Base-by-base conservation (phyloP, 1,140 invertebrate genomes). In the Phymastichus coffea region DNA sequence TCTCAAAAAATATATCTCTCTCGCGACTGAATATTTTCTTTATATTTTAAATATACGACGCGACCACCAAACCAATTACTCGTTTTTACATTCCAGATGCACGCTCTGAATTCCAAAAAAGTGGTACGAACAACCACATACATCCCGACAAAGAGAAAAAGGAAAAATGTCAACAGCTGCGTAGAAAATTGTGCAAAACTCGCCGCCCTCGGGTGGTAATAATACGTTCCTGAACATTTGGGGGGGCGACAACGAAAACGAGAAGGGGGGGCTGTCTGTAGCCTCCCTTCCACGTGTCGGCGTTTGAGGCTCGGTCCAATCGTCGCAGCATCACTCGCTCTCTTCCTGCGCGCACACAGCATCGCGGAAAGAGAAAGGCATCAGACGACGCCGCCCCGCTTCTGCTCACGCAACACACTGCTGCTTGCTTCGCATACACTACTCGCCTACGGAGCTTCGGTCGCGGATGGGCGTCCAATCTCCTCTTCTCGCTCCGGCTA, bases 281-380 rank as follows among this genome's bases (percentile, higher is more conserved):
- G n/a, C n/a, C n/a, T n/a, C n/a, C n/a, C n/a, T n/a, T n/a, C n/a
- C n/a, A n/a, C n/a, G n/a, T n/a, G n/a, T n/a, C n/a, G n/a, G n/a
- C n/a, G n/a, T n/a, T n/a, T n/a, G n/a, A n/a, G n/a, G n/a, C 70
- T 64, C 66, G 78, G 75, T 77, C 78, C 78, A 80, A 79, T 80
- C 78, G 78, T 76, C 76, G 75, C 75, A 79, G 76, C 77, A 80
- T 80, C 73, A 70, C 52, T 26, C 10, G 19, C 22, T 46, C 43
- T 25, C 19, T 40, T 22, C 41, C 7, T 23, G n/a, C 41, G 20
- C 41, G n/a, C n/a, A n/a, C n/a, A n/a, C n/a, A n/a, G n/a, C n/a
- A n/a, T n/a, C n/a, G 41, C 20, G 19, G 17, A 44, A 23, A 2
- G 23, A 28, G 28, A 40, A 20, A 33, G 22, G 44, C 54, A 40